A percentile compares a stretch with the other conserved stretches of the same genome.
These are phyloP conservation scores for Perithous albicinctus DNA, from an alignment of 2,888 invertebrate species.

Conservation along the genomic window DNA sequence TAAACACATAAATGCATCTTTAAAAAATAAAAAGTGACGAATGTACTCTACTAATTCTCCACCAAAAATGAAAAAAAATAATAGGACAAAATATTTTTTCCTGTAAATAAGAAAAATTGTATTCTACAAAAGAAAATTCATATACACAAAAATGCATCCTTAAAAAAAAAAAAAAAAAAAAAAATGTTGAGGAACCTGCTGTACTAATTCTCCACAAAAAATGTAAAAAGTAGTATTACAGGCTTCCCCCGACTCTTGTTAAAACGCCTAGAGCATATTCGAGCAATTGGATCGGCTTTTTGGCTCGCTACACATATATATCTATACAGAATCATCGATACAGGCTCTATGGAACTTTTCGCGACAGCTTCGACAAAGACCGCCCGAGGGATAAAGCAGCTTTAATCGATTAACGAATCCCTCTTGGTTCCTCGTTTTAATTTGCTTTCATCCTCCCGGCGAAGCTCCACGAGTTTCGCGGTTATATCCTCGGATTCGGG, in stretches of 20 bases:
- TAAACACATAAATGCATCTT: too few relatives aligned
- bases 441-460: not conserved
- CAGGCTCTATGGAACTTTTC: not conserved
- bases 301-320: not conserved
- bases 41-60: too few relatives aligned
- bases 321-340: not conserved
- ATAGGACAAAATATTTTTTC: too few relatives aligned
- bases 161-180: too few relatives aligned
- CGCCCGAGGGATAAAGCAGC: not conserved
- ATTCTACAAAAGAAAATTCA: too few relatives aligned
- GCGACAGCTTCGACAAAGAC: not conserved
- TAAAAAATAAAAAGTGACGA: too few relatives aligned
- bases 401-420: conserved; percentile 27
- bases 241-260: not conserved
- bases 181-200: not conserved
- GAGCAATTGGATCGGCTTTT: not conserved
- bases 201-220: not conserved
- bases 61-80: too few relatives aligned
- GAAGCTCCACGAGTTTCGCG: not conserved
- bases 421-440: not conserved
- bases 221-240: not conserved
- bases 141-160: too few relatives aligned
- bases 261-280: not conserved
- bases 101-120: too few relatives aligned
- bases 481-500: not conserved